phyloP scores from a whole-genome alignment of 30 jellyfish, hydroid and myxozoan genomes.

The Nemopilema nomurai region DNA sequence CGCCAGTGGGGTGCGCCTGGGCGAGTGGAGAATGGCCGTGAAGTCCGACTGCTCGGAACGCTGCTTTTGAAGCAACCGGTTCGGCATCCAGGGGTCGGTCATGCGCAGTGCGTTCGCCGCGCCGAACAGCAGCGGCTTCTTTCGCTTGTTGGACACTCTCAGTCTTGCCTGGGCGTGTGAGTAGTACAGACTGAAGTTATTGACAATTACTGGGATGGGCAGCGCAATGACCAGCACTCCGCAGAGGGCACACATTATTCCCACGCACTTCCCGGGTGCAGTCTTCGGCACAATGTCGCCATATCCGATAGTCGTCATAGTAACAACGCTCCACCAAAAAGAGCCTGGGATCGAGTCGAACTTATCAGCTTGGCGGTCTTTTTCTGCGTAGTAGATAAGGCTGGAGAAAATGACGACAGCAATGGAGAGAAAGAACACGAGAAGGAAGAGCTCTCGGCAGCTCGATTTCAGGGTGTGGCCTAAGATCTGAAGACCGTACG shows the following conservation, averaged over 20 bases:
- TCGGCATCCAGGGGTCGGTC: slow-evolving; percentile 77
- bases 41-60: slow-evolving; percentile 61
- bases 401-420: slow-evolving; percentile 57
- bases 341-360: slow-evolving; percentile 76
- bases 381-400: slow-evolving; percentile 66
- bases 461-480: slow-evolving; percentile 63
- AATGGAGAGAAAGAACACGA: slow-evolving; percentile 41
- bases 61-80: slow-evolving; percentile 53
- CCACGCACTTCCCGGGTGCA: slow-evolving; percentile 60
- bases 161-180: slow-evolving; percentile 89
- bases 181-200: slow-evolving; percentile 80
- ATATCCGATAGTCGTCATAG: slow-evolving; percentile 86
- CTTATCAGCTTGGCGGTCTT: slow-evolving; percentile 8
- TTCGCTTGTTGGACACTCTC: slow-evolving; percentile 68
- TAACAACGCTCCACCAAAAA: slow-evolving; percentile 83
- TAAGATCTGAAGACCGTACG: slow-evolving; percentile 84
- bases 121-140: slow-evolving; percentile 56
- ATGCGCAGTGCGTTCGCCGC: slow-evolving; percentile 81
- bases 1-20: slow-evolving; percentile 73
- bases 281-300: slow-evolving; percentile 84
- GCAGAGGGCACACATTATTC: slow-evolving; percentile 60
- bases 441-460: slow-evolving; percentile 62
- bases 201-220: slow-evolving; percentile 77
- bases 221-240: slow-evolving; percentile 73
- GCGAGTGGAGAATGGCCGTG: slow-evolving; percentile 43